These are phyloP conservation scores for Amiota communis DNA, from an alignment of 2,888 invertebrate species.

Conservation along the genomic window DNA sequence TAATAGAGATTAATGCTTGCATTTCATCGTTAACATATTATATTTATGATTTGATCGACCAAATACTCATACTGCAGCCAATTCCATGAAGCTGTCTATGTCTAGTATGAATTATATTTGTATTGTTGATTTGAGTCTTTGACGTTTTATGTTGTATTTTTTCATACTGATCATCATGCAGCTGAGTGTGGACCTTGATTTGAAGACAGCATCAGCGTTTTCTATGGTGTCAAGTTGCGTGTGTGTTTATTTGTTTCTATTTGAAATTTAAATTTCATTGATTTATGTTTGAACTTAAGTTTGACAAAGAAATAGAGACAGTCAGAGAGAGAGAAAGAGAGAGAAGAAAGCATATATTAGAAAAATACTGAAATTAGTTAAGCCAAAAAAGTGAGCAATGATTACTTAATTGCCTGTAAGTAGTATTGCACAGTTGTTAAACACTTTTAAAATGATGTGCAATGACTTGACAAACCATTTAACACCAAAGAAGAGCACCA, in stretches of 20 bases:
- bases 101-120: not conserved
- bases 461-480: slow-evolving; percentile 61
- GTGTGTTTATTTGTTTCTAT: too few relatives aligned
- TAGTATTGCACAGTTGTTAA: slow-evolving; percentile 45
- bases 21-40: slow-evolving; percentile 26
- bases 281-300: too few relatives aligned
- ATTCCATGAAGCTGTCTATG: too few relatives aligned
- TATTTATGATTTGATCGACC: slow-evolving; percentile 3
- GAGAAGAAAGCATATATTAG: too few relatives aligned
- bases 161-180: not conserved
- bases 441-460: slow-evolving; percentile 48
- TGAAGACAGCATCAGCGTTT: slow-evolving; percentile 13
- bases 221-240: too few relatives aligned
- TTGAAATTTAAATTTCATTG: too few relatives aligned
- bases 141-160: slow-evolving; percentile 32
- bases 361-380: not conserved
- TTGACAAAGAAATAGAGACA: too few relatives aligned
- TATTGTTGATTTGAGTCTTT: slow-evolving; percentile 25
- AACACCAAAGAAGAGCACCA: slow-evolving; percentile 50
- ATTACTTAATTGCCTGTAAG: slow-evolving; percentile 22
- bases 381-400: not conserved
- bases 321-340: not conserved
- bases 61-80: not conserved
- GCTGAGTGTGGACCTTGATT: slow-evolving; percentile 19
- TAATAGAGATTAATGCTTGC: slow-evolving; percentile 18